These are phyloP conservation scores for Ditylenchus weischeri DNA, from an alignment of 2,888 invertebrate genomes.

Conservation along the genomic window DNA sequence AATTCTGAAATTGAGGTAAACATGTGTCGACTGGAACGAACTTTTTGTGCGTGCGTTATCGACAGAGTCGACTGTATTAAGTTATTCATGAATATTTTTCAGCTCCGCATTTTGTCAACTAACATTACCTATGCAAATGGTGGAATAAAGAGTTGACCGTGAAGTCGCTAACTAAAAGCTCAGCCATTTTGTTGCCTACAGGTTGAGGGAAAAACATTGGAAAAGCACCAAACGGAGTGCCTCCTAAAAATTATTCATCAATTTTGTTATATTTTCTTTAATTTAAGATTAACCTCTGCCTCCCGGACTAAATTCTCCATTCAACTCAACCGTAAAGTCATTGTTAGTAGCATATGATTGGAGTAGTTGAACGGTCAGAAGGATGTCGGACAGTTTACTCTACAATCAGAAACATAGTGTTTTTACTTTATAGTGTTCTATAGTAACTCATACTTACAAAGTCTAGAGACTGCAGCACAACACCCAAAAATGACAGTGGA, in stretches of 20 bases:
- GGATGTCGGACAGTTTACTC: constrained; percentile 49
- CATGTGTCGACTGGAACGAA: too few species aligned
- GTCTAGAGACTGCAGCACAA: constrained; percentile 23
- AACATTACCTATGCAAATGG: constrained; percentile 42
- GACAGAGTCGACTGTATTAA: too few species aligned
- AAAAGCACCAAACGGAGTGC: constrained; percentile 50
- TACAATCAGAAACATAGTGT: constrained; percentile 17
- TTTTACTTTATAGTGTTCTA: too few species aligned
- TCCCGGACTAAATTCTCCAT: constrained; percentile 52
- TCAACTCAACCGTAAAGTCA: constrained; percentile 52
- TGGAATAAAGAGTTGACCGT: constrained; percentile 55
- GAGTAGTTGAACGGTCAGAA: constrained; percentile 47
- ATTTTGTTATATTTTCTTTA: too few species aligned
- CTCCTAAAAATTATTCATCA: too few species aligned
- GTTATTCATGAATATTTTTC: too few species aligned
- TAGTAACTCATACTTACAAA: constrained; percentile 14
- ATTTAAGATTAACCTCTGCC: constrained; percentile 14
- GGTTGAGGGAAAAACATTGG: constrained; percentile 49
- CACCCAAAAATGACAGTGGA: constrained; percentile 17
- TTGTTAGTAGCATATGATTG: constrained; percentile 50
- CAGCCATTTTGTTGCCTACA: constrained; percentile 51
- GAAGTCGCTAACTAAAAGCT: constrained; percentile 50
- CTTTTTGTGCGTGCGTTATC: too few species aligned
- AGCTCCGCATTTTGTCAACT: neutral
- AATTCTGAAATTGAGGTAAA: too few species aligned